Percentiles rank a stretch among this genome's conserved stretches.
These are phyloP conservation scores for Volucella zonaria DNA, from an alignment of 2,888 invertebrate genomes.

Conservation along the genomic window DNA sequence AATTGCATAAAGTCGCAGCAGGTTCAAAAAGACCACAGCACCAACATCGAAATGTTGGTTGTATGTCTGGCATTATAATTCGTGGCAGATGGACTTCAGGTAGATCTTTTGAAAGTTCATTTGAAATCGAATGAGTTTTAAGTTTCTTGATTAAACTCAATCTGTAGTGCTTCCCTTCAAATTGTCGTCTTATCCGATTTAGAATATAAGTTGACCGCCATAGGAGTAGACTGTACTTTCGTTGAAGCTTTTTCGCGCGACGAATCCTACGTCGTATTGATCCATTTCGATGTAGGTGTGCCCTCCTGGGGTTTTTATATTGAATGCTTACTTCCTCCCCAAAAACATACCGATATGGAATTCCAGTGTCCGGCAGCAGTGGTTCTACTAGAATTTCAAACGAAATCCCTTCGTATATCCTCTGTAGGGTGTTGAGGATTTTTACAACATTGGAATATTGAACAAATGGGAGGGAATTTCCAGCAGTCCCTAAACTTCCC, in stretches of 20 bases:
- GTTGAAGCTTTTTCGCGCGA: constrained; percentile 1
- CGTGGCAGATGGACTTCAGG: not conserved
- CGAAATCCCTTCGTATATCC: constrained; percentile 16
- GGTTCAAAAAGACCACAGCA: too few species aligned
- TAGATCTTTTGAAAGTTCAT: not conserved
- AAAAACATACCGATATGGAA: constrained; percentile 30
- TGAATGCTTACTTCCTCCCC: not conserved
- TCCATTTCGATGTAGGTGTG: constrained; percentile 23
- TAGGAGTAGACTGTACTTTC: not conserved
- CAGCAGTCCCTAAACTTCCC: constrained; percentile 16
- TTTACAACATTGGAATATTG: constrained; percentile 19
- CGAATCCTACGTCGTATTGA: not conserved
- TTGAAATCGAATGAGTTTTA: not conserved
- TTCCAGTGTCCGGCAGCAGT: not conserved
- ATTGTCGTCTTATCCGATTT: not conserved
- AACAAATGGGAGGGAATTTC: not conserved
- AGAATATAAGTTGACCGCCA: not conserved
- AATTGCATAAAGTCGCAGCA: too few species aligned
- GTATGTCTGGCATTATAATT: not conserved
- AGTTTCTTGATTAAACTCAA: constrained; percentile 4
- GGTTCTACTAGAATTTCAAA: constrained; percentile 41
- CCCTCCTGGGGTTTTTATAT: not conserved
- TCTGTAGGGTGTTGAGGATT: constrained; percentile 13
- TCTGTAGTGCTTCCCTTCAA: constrained; percentile 3
- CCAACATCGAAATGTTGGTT: too few species aligned